Evolutionary conservation across 2,113 vertebrate species (phyloP).

Genomic region (Hemichromis elongatus): DNA sequence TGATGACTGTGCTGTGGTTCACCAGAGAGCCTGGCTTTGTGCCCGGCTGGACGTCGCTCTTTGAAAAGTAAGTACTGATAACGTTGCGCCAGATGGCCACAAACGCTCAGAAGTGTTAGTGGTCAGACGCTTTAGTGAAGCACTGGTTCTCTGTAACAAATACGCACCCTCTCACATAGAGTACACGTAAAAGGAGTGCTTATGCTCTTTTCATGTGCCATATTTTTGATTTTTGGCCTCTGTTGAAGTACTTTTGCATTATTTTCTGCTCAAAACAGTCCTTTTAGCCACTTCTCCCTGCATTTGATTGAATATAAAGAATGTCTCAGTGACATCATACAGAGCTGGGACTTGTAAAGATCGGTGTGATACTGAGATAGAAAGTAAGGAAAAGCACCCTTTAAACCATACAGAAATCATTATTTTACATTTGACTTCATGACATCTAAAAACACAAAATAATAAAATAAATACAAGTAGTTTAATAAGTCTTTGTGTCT

Average conservation of each 20-base stretch:
- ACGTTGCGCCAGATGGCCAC: neutral
- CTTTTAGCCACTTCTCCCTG: neutral
- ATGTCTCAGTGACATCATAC: neutral
- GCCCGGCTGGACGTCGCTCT: constrained; percentile 95
- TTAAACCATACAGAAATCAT: neutral
- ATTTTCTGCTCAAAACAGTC: neutral
- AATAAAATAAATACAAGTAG: neutral
- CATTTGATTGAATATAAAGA: neutral
- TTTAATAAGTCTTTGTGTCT: neutral
- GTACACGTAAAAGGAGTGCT: neutral
- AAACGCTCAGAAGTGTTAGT: neutral
- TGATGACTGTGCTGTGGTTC: constrained; percentile 98
- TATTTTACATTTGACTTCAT: neutral
- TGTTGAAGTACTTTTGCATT: neutral
- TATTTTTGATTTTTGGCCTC: neutral
- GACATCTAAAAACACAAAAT: neutral
- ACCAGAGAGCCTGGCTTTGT: constrained; percentile 95
- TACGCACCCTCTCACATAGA: neutral
- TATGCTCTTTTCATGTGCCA: neutral
- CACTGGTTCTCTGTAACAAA: neutral
- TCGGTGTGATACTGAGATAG: neutral
- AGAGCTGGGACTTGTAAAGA: neutral
- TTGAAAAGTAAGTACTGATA: constrained; percentile 82
- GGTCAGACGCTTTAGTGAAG: neutral
- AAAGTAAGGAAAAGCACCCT: neutral